Evolutionary conservation across 2,888 invertebrate species (phyloP).

Genomic region (Pollenia amentaria): DNA sequence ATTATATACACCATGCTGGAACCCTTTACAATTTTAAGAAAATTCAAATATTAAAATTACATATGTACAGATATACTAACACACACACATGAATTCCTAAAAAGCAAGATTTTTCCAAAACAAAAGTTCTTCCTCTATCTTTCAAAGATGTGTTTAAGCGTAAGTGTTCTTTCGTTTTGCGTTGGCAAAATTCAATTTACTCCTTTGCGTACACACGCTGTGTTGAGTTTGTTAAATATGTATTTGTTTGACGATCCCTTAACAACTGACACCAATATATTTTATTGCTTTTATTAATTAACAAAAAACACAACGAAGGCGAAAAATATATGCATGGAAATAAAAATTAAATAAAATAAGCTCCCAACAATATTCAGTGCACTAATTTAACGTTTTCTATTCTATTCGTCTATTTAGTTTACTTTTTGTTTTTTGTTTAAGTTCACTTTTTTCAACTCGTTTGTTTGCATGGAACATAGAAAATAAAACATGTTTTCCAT

Average conservation of each 20-base stretch:
- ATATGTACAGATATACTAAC: too few species aligned
- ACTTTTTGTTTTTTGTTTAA: background rate
- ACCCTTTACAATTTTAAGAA: too few species aligned
- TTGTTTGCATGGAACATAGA: constrained; percentile 36
- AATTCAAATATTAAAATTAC: too few species aligned
- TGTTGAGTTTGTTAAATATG: constrained; percentile 17
- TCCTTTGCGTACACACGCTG: constrained; percentile 14
- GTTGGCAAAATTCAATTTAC: constrained; percentile 32
- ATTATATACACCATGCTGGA: too few species aligned
- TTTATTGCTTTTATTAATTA: constrained; percentile 70
- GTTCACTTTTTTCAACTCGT: constrained; percentile 1
- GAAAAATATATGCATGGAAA: constrained; percentile 5
- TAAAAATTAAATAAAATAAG: constrained; percentile 27
- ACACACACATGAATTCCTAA: background rate
- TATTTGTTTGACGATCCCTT: constrained; percentile 54
- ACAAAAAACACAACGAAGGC: constrained; percentile 39
- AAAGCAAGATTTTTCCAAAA: background rate
- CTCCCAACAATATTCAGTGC: constrained; percentile 9
- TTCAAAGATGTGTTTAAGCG: too few species aligned
- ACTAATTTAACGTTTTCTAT: constrained; percentile 35
- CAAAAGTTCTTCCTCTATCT: too few species aligned
- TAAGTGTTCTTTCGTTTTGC: background rate
- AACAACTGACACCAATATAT: constrained; percentile 69
- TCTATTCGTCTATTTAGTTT: background rate
- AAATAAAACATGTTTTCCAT: constrained; percentile 66